These are phyloP conservation scores for Bovichtus diacanthus DNA, from an alignment of 2,797 vertebrate genomes.

Conservation along the genomic window DNA sequence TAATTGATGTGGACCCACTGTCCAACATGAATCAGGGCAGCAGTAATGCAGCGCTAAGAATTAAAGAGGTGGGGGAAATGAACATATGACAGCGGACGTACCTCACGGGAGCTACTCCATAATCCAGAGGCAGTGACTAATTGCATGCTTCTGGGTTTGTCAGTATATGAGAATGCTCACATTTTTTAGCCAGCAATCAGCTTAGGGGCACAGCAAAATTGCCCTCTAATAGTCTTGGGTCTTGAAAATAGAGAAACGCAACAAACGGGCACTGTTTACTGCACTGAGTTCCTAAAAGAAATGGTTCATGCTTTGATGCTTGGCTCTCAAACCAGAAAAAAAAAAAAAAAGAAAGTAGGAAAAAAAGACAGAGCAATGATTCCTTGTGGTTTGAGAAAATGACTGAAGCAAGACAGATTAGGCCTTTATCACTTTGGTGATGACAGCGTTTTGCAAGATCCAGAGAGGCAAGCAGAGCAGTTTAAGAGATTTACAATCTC, in stretches of 20 bases:
- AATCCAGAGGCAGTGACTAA: conserved; percentile 79
- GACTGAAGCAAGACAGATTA: conserved; percentile 14
- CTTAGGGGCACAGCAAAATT: conserved; percentile 64
- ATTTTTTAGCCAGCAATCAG: conserved; percentile 69
- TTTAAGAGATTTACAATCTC: conserved; percentile 42
- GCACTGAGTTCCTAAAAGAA: conserved; percentile 41
- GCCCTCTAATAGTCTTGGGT: conserved; percentile 58
- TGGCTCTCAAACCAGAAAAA: conserved; percentile 23
- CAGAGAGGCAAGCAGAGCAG: conserved; percentile 20
- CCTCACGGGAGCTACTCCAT: conserved; percentile 75
- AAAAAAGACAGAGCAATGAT: conserved; percentile 24
- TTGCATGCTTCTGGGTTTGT: conserved; percentile 75
- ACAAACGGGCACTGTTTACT: conserved; percentile 63
- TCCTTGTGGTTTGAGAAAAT: conserved; percentile 45
- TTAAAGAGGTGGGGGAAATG: conserved; percentile 68
- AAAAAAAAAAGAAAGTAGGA: conserved; percentile 13
- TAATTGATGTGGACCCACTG: conserved; percentile 72
- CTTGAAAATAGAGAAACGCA: conserved; percentile 46
- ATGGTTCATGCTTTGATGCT: conserved; percentile 47
- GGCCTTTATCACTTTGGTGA: conserved; percentile 37
- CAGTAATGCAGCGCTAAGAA: conserved; percentile 59
- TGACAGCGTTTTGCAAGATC: conserved; percentile 34
- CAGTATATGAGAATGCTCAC: conserved; percentile 65
- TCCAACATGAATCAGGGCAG: conserved; percentile 62
- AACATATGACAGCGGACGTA: conserved; percentile 64